Evolutionary conservation across 2,888 invertebrate species (phyloP).

Genomic region (Drosophila pseudotalamancana): DNA sequence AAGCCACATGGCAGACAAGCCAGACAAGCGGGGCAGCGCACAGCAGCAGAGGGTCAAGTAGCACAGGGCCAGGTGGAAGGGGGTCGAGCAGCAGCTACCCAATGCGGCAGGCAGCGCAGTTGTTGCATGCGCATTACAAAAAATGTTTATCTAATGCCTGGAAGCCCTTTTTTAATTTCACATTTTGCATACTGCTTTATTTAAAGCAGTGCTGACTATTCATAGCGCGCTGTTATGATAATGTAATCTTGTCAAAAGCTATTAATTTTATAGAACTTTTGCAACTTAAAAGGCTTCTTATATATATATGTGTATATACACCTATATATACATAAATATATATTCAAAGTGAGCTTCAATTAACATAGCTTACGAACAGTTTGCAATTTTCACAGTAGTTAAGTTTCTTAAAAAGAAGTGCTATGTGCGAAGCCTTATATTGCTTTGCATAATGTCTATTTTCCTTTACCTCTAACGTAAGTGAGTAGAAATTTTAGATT

Average conservation of each 20-base stretch:
- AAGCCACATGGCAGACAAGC: conserved; percentile 42
- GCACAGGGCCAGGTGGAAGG: no score
- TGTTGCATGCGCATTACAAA: conserved; percentile 9
- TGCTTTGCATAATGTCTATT: no score
- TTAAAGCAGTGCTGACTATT: not conserved
- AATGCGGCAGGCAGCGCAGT: conserved; percentile 18
- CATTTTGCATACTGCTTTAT: conserved; percentile 2
- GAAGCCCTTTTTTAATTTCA: conserved; percentile 30
- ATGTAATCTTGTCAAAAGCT: not conserved
- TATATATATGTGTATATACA: not conserved
- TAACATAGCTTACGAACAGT: no score
- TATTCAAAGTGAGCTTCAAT: no score
- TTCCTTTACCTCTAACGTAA: no score
- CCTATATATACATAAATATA: no score
- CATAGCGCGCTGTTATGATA: not conserved
- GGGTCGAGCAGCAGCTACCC: not conserved
- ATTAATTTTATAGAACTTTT: no score
- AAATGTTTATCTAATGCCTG: conserved; percentile 27
- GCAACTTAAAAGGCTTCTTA: no score
- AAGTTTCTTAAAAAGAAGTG: no score
- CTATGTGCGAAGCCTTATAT: no score
- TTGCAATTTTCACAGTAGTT: no score
- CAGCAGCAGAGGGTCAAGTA: conserved; percentile 3
- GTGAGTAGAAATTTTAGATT: no score
- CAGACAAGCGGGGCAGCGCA: conserved; percentile 14